Percentiles rank a stretch among this genome's conserved stretches.
Conservation (phyloP, 2,888 invertebrate species). For the Dynastes maya region DNA sequence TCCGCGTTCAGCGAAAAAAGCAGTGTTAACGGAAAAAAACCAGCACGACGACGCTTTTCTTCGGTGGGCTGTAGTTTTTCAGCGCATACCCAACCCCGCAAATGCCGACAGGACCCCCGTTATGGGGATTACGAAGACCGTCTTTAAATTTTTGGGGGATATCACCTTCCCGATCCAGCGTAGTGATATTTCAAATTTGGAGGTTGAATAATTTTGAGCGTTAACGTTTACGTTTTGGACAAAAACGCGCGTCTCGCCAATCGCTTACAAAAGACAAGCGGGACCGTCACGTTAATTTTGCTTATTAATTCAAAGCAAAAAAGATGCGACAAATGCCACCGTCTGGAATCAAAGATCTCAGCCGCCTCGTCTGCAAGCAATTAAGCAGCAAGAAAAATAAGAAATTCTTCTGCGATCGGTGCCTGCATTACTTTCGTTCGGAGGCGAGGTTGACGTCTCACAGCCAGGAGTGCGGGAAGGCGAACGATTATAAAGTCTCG, state of each 20-base stretch:
- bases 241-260: neutral
- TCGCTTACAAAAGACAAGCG: neutral
- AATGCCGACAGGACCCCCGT: neutral
- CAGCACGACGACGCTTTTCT: neutral
- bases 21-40: neutral
- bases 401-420: neutral
- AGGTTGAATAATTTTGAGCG: too few species aligned
- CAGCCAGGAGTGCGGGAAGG: too few species aligned
- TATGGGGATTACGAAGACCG: too few species aligned
- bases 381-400: too few species aligned
- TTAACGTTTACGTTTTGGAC: too few species aligned
- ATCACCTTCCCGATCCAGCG: neutral
- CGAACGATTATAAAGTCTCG: too few species aligned
- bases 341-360: neutral
- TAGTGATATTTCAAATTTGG: neutral
- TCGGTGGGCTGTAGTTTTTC: too few species aligned
- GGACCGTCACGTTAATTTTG: neutral
- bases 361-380: neutral
- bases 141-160: neutral
- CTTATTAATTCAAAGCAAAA: neutral
- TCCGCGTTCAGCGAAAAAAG: neutral
- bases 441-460: too few species aligned
- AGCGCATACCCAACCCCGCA: too few species aligned
- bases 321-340: neutral
- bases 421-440: neutral